phyloP scores from a whole-genome alignment of 2,113 vertebrate genomes.

The Sceloporus undulatus region DNA sequence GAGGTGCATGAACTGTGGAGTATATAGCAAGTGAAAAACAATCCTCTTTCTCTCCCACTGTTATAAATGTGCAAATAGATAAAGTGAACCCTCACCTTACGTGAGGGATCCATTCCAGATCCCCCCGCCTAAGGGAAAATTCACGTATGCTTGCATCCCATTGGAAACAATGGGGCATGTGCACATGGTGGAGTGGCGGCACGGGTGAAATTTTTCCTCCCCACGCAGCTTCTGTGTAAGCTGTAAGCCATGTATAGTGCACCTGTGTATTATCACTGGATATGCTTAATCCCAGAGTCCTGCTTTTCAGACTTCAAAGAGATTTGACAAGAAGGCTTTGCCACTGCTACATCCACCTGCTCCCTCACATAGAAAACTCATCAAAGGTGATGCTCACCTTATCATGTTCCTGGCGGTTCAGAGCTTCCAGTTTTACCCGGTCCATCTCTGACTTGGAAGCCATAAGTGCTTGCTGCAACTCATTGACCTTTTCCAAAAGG shows the following conservation, averaged over 20 bases:
- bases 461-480: conserved; percentile 72
- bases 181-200: too few relatives aligned
- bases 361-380: neutral
- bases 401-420: conserved; percentile 76
- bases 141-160: too few relatives aligned
- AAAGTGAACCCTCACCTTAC: too few relatives aligned
- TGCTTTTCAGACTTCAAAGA: neutral
- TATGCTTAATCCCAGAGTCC: too few relatives aligned
- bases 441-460: conserved; percentile 71
- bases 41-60: neutral
- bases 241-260: too few relatives aligned
- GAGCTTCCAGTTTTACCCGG: conserved; percentile 72
- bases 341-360: neutral
- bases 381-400: conserved; percentile 73
- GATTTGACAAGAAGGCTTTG: neutral
- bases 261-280: neutral
- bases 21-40: neutral
- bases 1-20: neutral
- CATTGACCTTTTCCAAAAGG: conserved; percentile 74
- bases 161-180: too few relatives aligned
- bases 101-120: too few relatives aligned
- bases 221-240: too few relatives aligned
- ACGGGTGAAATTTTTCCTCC: too few relatives aligned
- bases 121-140: too few relatives aligned
- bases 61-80: neutral